These are phyloP conservation scores for Bombus consobrinus DNA, from an alignment of 1,140 invertebrate species.

Conservation along the genomic window DNA sequence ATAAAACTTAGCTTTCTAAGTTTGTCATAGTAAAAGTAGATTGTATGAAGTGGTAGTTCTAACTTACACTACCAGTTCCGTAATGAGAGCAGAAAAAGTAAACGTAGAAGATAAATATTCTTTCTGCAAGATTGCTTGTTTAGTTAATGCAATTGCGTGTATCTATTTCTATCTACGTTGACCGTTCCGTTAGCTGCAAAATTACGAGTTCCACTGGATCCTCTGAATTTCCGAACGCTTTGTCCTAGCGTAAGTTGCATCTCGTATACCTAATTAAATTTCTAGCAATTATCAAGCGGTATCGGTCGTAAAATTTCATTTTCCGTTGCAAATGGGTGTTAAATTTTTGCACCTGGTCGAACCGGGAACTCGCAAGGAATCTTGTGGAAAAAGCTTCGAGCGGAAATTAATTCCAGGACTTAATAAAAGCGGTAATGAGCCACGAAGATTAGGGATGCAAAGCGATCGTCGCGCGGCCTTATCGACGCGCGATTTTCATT, in stretches of 20 bases:
- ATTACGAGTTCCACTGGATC: not conserved
- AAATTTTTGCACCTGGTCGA: not conserved
- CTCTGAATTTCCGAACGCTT: not conserved
- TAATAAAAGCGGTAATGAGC: slow-evolving; percentile 52
- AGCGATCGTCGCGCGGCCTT: slow-evolving; percentile 14
- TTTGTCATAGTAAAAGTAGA: not conserved
- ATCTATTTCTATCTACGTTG: not conserved
- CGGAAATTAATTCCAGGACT: slow-evolving; percentile 46
- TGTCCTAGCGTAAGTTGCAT: not conserved
- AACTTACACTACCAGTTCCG: not conserved
- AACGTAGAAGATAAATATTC: not conserved
- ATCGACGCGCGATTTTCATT: slow-evolving; percentile 35
- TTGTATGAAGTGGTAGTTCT: no score
- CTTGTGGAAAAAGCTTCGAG: not conserved
- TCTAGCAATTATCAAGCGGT: not conserved
- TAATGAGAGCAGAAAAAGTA: not conserved
- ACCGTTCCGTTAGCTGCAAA: not conserved
- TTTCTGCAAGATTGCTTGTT: not conserved
- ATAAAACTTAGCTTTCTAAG: not conserved
- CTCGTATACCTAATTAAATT: not conserved
- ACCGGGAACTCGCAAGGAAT: not conserved
- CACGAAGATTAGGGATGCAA: slow-evolving; percentile 46
- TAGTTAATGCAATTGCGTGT: not conserved
- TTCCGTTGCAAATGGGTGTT: slow-evolving; percentile 5
- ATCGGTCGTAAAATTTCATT: slow-evolving; percentile 6